Evolutionary conservation across 1,140 invertebrate species (phyloP), one percentile per base, ranked within the genome.

Genomic region (Drosophila azteca): DNA sequence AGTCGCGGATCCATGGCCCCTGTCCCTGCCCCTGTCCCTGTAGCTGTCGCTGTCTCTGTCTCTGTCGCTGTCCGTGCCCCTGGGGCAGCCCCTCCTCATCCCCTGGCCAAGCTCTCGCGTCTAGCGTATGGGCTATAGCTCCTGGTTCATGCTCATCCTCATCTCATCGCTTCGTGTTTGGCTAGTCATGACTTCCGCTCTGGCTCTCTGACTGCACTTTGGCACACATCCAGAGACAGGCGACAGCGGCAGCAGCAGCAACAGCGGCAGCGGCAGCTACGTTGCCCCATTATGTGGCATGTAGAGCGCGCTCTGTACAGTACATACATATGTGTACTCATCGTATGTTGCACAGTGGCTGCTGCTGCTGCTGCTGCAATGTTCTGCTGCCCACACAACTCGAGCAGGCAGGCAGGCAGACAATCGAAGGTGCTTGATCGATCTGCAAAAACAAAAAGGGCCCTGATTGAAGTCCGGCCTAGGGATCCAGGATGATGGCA

Each of bases 171-270:
- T 68, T 87, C 82, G 82, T 87, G 82, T 87, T 87, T 88, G 78
- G 83, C 70, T 88, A 87, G 82, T 87, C 82, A 87, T 87, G 82
- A 87, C 82, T 87, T 87, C 82, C 82, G 82, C 83, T 87, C 83
- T 74, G 51, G 52, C 64, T 55, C 20, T 44, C 29, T 49, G 35
- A 41, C 45, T 55, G 74, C 74, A 76, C 72, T 77, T 76, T 77
- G 74, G 72, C 63, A 75, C 72, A 72, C 77, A 79, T 72, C 75
- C 79, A 82, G 79, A 70, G 35, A 31, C 66, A 69, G 49, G 48
- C 66, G 15, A 39, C 31, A 39, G 29, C 51, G 7, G n/a, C 11
- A 22, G 22, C 51, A 52, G n/a, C 15, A 20, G 22, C 51, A 52
- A 6, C 15, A 20, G 15, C 51, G 48, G 53, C 62, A 66, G 35